Conservation (phyloP, 1,140 invertebrate genomes). For the Macrocentrus cingulum region DNA sequence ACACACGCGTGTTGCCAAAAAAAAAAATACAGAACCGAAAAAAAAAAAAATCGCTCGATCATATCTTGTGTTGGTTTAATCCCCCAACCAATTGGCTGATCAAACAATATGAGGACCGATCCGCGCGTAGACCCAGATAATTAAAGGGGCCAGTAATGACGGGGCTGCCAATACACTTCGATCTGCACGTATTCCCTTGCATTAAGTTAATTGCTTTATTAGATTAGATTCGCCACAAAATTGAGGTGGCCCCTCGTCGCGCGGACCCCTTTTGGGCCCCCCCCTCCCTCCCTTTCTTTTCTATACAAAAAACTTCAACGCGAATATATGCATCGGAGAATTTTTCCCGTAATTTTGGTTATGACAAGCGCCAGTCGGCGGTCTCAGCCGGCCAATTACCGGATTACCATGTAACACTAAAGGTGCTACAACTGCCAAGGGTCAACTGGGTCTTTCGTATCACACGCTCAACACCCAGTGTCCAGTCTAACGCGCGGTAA, state of each 20-base stretch:
- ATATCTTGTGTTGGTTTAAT: conserved; percentile 21
- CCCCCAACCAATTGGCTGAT: conserved; percentile 35
- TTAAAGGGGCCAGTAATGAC: conserved; percentile 43
- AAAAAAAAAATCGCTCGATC: neutral
- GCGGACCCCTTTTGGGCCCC: too few relatives aligned
- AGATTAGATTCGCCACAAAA: conserved; percentile 35
- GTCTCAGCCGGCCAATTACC: conserved; percentile 42
- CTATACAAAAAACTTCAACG: too few relatives aligned
- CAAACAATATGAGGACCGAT: conserved; percentile 40
- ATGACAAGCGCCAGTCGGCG: conserved; percentile 41
- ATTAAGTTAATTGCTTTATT: conserved; percentile 47
- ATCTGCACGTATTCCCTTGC: conserved; percentile 19
- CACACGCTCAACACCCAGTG: neutral
- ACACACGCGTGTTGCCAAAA: neutral
- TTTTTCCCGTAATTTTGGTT: conserved; percentile 39
- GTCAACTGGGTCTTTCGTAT: conserved; percentile 37
- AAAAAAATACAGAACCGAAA: conserved; percentile 3
- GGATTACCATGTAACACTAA: conserved; percentile 49
- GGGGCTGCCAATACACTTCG: conserved; percentile 6
- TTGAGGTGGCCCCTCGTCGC: conserved; percentile 4
- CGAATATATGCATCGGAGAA: too few relatives aligned
- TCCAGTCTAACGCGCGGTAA: conserved; percentile 33
- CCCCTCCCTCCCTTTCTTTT: too few relatives aligned
- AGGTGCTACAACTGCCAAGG: conserved; percentile 52
- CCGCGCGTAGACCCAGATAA: conserved; percentile 34